phyloP scores from a whole-genome alignment of 2,113 vertebrate species.

The Anoplopoma fimbria region DNA sequence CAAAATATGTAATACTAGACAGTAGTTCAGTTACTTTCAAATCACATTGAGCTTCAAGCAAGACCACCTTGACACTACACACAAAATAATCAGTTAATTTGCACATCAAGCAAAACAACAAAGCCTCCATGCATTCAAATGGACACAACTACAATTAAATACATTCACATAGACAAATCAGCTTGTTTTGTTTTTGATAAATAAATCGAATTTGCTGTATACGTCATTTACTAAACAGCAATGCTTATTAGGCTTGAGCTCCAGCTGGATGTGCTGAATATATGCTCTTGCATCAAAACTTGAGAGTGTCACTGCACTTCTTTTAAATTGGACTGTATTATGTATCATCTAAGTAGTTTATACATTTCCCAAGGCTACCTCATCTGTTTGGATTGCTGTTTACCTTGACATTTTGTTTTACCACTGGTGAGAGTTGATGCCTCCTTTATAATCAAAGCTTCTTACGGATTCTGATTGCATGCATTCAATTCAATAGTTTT shows the following conservation, averaged over 20 bases:
- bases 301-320: not conserved
- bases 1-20: not conserved
- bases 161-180: not conserved
- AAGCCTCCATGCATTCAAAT: not conserved
- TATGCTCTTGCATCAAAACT: not conserved
- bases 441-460: not conserved
- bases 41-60: not conserved
- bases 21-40: not conserved
- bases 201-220: not conserved
- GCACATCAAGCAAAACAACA: constrained; percentile 8
- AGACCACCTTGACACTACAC: not conserved
- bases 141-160: not conserved
- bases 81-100: not conserved
- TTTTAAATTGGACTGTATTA: not conserved
- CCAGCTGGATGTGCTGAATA: not conserved
- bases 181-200: not conserved
- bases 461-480: not conserved
- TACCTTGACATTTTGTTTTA: not conserved
- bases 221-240: constrained; percentile 15
- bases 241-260: not conserved
- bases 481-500: not conserved
- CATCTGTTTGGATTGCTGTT: constrained; percentile 2
- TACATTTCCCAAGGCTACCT: not conserved
- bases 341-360: not conserved
- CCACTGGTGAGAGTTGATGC: not conserved